Evolutionary conservation across 2,888 invertebrate species (phyloP).

Genomic region (Branchipolynoe longqiensis): DNA sequence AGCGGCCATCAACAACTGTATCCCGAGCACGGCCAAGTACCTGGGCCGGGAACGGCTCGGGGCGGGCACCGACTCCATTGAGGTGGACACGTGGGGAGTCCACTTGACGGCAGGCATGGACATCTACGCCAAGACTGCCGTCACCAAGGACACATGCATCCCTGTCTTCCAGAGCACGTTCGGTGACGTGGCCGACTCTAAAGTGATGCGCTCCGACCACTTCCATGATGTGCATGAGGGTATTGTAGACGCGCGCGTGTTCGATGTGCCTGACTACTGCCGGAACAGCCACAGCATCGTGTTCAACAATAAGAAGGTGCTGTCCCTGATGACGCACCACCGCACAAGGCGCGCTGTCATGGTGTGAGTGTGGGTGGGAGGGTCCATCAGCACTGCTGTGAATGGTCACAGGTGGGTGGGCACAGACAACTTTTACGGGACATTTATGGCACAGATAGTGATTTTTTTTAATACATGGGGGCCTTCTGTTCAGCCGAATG

Average conservation of each 20-base stretch:
- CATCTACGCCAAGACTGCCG: neutral
- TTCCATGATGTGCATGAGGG: conserved; percentile 10
- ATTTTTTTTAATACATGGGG: no score
- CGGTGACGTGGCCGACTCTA: neutral
- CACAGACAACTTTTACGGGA: no score
- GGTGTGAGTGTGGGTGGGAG: no score
- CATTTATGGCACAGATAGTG: no score
- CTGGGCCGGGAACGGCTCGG: neutral
- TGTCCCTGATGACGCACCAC: conserved; percentile 18
- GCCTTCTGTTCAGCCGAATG: no score
- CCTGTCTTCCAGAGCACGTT: conserved; percentile 18
- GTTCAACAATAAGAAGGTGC: neutral
- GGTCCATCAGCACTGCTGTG: no score
- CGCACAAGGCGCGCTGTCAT: conserved; percentile 5
- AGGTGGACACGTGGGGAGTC: neutral
- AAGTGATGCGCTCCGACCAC: conserved; percentile 18
- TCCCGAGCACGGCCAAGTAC: conserved; percentile 11
- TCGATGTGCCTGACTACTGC: conserved; percentile 13
- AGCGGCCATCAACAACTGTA: conserved; percentile 22
- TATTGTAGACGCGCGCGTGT: neutral
- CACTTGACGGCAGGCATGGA: conserved; percentile 3
- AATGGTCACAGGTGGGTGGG: no score
- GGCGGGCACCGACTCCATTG: neutral
- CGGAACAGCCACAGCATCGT: neutral
- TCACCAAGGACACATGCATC: neutral